These are phyloP conservation scores for Patella vulgata DNA, from an alignment of 1,140 invertebrate genomes.

Conservation along the genomic window DNA sequence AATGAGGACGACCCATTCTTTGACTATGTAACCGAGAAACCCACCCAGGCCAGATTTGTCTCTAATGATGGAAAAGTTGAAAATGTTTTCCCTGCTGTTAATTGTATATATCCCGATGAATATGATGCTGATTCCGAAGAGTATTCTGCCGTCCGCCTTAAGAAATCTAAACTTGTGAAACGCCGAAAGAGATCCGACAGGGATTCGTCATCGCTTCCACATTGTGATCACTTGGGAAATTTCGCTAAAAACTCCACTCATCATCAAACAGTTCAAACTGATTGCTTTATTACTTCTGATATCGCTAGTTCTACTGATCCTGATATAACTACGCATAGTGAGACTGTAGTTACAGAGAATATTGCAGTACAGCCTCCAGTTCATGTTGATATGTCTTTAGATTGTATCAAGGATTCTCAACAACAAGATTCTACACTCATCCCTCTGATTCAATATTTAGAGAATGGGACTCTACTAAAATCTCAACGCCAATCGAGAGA, in stretches of 20 bases:
- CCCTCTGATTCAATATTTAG: not conserved
- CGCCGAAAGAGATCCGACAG: too few species aligned
- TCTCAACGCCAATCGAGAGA: conserved; percentile 8
- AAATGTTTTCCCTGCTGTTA: not conserved
- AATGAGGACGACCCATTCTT: conserved; percentile 18
- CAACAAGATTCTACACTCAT: not conserved
- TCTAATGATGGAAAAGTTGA: not conserved
- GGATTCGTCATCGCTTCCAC: too few species aligned
- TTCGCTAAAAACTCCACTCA: too few species aligned
- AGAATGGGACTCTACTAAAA: not conserved
- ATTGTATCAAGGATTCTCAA: too few species aligned
- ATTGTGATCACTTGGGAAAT: too few species aligned
- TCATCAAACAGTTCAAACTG: too few species aligned
- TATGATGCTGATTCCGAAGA: conserved; percentile 15
- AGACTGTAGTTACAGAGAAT: too few species aligned
- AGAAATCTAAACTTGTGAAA: not conserved
- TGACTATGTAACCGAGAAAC: conserved; percentile 11
- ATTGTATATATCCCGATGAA: not conserved
- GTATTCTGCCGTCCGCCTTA: not conserved
- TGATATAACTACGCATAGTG: too few species aligned
- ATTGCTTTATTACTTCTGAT: too few species aligned
- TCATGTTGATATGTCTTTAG: too few species aligned
- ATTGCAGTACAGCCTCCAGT: too few species aligned
- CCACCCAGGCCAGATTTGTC: not conserved
- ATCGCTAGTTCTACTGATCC: too few species aligned